Base-by-base conservation (phyloP, 2,113 vertebrate species). In the Amphilophus citrinellus region DNA sequence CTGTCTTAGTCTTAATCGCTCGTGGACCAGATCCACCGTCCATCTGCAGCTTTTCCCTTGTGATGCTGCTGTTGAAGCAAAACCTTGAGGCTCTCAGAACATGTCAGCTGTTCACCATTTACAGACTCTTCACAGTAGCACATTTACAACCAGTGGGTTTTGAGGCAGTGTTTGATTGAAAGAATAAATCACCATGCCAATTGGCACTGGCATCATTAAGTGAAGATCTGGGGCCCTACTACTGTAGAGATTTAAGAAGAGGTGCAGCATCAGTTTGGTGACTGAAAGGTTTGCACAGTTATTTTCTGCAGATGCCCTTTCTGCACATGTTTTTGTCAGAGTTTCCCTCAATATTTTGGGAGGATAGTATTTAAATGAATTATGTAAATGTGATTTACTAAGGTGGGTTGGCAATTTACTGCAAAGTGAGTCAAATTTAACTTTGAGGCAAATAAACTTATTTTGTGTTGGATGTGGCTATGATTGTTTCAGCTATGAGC, bases 51-150 rank as follows among this genome's bases (percentile, higher is more conserved):
- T 15, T 57, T 62, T 73, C 78, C 86, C 65, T 59, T 1, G 61
- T 73, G 82, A 83, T 22, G 77, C 86, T 57, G 2, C 47, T 14
- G 22, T 60, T 27, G 3, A 27, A 86, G 77, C 37, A 68, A 87
- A 89, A 76, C 78, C 84, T 91, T 60, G 47, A 79, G 60, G 73
- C 80, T 66, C 77, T 18, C 15, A 57, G 76, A 83, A 76, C 83
- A 76, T 86, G 77, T 84, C 79, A 84, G 57, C 39, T 65, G 88
- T 63, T 79, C 75, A 53, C 35, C 4, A 37, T 30, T 27, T 50
- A 42, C 27, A 20, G 65, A 71, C 65, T 50, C 14, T 50, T 30
- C 42, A 11, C 42, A 50, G 65, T 30, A 30, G 50, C 42, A 14
- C 44, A 30, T 24, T 47, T 27, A 68, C 2, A 44, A 47, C n/a